phyloP scores from a whole-genome alignment of 2,797 vertebrate genomes.

The Pteronotus mesoamericanus region DNA sequence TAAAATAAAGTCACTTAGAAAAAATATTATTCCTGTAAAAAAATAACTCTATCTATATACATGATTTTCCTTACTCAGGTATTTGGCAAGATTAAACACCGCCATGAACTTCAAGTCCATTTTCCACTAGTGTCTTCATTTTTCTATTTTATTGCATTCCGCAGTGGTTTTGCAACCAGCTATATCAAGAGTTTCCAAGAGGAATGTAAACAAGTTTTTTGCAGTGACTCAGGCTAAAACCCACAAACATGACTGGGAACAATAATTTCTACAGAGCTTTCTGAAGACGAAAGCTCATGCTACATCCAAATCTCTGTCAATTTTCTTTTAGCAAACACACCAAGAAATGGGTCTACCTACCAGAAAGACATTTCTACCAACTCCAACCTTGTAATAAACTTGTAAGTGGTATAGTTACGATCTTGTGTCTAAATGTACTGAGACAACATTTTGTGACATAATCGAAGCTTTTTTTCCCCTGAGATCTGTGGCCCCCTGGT shows the following conservation, averaged over 20 bases:
- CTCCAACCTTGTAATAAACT: background rate
- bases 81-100: background rate
- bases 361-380: background rate
- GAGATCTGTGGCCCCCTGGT: background rate
- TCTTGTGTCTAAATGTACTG: background rate
- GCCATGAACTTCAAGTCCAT: background rate
- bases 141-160: constrained; percentile 51
- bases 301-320: background rate
- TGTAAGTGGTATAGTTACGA: background rate
- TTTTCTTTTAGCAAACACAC: background rate
- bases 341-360: background rate
- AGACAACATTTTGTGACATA: background rate
- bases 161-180: constrained; percentile 26
- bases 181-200: constrained; percentile 27
- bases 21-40: constrained; percentile 43
- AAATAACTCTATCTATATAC: background rate
- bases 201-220: constrained; percentile 51
- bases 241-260: background rate
- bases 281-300: background rate
- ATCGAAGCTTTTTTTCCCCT: background rate
- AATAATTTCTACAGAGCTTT: background rate
- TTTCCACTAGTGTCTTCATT: constrained; percentile 35
- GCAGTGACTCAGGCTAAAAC: background rate
- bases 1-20: constrained; percentile 24
- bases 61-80: background rate